Evolutionary conservation across 1,140 invertebrate species (phyloP).

Genomic region (Parapsyche elsis): DNA sequence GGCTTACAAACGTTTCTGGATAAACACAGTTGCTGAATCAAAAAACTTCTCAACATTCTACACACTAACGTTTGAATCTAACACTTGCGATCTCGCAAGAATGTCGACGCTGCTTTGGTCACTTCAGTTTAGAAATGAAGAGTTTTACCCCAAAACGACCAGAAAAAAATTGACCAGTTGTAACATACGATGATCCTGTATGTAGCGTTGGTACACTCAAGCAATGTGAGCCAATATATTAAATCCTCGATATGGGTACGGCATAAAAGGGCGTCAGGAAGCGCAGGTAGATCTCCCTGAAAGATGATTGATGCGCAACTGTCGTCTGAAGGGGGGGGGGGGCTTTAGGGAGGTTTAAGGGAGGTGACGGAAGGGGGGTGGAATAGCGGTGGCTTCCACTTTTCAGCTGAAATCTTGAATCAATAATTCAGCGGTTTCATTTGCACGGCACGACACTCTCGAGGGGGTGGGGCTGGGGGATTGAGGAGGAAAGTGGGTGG

Average conservation of each 20-base stretch:
- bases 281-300: conserved; percentile 24
- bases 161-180: too few relatives aligned
- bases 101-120: too few relatives aligned
- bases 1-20: too few relatives aligned
- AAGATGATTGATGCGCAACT: conserved; percentile 46
- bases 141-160: too few relatives aligned
- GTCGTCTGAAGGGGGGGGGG: conserved; percentile 24
- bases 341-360: background rate
- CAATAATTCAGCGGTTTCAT: conserved; percentile 56
- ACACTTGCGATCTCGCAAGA: too few relatives aligned
- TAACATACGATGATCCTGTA: too few relatives aligned
- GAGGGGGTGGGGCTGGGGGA: conserved; percentile 5
- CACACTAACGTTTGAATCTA: too few relatives aligned
- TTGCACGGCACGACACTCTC: conserved; percentile 43
- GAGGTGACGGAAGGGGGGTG: background rate
- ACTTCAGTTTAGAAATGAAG: too few relatives aligned
- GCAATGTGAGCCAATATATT: background rate
- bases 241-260: background rate
- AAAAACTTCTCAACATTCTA: too few relatives aligned
- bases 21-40: too few relatives aligned
- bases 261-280: background rate
- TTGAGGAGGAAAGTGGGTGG: background rate
- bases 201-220: too few relatives aligned
- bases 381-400: conserved; percentile 39
- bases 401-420: conserved; percentile 54